phyloP scores from a whole-genome alignment of 2,797 vertebrate genomes.

The Gila robusta region DNA sequence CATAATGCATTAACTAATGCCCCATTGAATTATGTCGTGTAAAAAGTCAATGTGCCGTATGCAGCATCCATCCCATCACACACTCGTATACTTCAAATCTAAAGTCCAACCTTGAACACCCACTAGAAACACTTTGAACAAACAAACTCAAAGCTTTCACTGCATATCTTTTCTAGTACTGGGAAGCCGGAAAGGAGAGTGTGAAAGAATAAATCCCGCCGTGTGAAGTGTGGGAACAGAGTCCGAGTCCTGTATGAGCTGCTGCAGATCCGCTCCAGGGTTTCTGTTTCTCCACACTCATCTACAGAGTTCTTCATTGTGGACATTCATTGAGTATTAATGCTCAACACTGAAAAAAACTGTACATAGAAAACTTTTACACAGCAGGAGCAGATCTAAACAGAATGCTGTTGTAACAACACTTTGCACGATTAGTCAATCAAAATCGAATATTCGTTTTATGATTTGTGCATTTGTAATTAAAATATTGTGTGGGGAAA shows the following conservation, averaged over 20 bases:
- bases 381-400: not conserved
- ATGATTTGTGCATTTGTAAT: not conserved
- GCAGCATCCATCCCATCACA: not conserved
- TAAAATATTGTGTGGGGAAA: not conserved
- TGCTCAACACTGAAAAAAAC: not conserved
- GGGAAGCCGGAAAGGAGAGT: not conserved
- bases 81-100: not conserved
- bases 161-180: not conserved
- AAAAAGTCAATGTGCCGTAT: no score
- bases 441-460: not conserved
- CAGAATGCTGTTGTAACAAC: not conserved
- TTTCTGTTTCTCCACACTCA: not conserved
- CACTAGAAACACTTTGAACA: not conserved
- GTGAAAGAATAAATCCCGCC: conserved; percentile 74
- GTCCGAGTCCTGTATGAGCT: not conserved
- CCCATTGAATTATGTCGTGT: not conserved
- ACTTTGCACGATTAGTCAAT: not conserved
- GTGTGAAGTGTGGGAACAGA: no score
- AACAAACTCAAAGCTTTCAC: not conserved
- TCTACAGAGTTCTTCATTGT: not conserved
- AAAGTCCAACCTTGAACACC: not conserved
- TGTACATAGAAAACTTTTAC: no score
- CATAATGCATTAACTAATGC: not conserved
- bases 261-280: conserved; percentile 17
- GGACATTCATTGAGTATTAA: not conserved